Conservation (phyloP, 1,140 invertebrate species). For the Pseudomyrmex concolor region DNA sequence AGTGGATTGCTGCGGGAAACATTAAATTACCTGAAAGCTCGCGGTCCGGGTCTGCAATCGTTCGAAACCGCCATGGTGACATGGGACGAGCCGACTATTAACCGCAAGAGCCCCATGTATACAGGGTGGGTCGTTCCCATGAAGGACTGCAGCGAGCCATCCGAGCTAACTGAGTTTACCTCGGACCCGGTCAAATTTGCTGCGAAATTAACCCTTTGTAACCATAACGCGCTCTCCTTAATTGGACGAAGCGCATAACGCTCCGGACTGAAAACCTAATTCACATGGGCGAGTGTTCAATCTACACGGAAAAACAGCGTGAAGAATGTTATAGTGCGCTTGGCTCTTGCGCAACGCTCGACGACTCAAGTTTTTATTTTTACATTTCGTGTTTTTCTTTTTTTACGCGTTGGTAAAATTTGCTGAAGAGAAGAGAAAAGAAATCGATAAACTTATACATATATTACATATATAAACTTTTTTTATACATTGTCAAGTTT, state of each 20-base stretch:
- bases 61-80: constrained; percentile 65
- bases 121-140: constrained; percentile 11
- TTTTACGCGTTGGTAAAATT: not conserved
- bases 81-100: constrained; percentile 62
- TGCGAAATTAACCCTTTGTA: constrained; percentile 63
- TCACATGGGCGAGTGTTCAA: not conserved
- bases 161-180: constrained; percentile 53
- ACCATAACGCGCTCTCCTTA: constrained; percentile 43
- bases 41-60: constrained; percentile 59
- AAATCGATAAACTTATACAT: no score
- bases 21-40: constrained; percentile 69
- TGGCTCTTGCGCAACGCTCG: not conserved
- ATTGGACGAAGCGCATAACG: constrained; percentile 29
- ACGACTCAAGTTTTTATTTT: not conserved
- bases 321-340: no score
- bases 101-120: constrained; percentile 67
- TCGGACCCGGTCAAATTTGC: constrained; percentile 55
- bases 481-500: not conserved
- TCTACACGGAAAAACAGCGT: not conserved
- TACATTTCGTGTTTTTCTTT: not conserved
- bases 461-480: no score
- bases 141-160: constrained; percentile 40
- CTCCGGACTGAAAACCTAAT: constrained; percentile 17
- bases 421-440: not conserved
- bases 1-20: constrained; percentile 68